phyloP scores from a whole-genome alignment of 2,888 invertebrate genomes.

The Hipparchia sbordonii region DNA sequence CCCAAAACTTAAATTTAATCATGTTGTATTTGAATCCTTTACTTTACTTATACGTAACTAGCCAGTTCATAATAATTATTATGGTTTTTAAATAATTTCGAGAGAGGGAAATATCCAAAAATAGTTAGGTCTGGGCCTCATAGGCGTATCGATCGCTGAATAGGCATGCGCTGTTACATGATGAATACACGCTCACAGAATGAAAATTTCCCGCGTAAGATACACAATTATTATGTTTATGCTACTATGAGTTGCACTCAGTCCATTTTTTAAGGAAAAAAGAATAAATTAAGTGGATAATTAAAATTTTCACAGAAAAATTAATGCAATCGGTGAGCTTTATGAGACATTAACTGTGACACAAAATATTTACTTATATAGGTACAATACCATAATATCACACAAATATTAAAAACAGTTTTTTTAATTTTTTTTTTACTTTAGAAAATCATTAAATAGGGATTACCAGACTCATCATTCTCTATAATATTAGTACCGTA shows the following conservation, averaged over 20 bases:
- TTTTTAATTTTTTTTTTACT: background rate
- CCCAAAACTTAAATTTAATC: background rate
- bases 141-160: conserved; percentile 54
- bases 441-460: background rate
- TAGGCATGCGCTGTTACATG: conserved; percentile 58
- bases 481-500: background rate
- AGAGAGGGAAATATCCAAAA: conserved; percentile 6
- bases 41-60: background rate
- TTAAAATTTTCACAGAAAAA: background rate
- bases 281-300: background rate
- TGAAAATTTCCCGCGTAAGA: conserved; percentile 51
- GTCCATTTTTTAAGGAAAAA: background rate
- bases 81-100: background rate
- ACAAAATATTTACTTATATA: too few species aligned
- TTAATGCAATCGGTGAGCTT: too few species aligned
- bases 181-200: conserved; percentile 23
- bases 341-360: too few species aligned
- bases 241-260: background rate
- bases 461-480: background rate
- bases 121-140: conserved; percentile 34
- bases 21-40: background rate
- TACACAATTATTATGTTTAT: background rate
- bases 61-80: background rate
- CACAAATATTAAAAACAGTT: background rate
- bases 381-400: too few species aligned